Evolutionary conservation across 1,140 invertebrate genomes (phyloP).

Genomic region (Heliconius nattereri): DNA sequence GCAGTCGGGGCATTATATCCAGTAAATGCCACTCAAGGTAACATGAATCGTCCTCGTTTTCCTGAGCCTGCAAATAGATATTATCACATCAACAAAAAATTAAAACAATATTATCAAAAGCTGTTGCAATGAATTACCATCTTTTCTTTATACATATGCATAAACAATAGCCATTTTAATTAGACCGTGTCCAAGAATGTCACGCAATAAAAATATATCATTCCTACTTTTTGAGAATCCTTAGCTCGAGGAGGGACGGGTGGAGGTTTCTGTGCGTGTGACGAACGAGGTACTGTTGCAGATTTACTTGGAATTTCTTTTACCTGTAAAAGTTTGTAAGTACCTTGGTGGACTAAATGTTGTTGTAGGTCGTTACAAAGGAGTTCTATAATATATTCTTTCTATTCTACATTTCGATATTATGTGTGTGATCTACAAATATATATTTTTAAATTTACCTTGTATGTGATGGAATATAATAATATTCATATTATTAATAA

Average conservation of each 20-base stretch:
- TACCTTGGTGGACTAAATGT: not conserved
- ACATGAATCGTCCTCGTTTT: constrained; percentile 41
- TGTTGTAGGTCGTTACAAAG: not conserved
- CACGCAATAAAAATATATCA: constrained; percentile 10
- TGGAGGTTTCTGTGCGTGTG: constrained; percentile 60
- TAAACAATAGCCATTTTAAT: constrained; percentile 15
- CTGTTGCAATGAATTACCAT: not conserved
- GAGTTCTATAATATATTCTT: not conserved
- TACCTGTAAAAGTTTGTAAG: constrained; percentile 42
- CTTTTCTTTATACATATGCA: not conserved
- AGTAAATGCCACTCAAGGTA: constrained; percentile 87
- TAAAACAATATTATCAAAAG: constrained; percentile 8
- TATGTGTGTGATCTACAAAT: not conserved
- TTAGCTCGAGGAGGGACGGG: constrained; percentile 65
- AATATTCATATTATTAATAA: not conserved
- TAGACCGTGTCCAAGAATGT: not conserved
- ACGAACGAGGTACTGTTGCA: constrained; percentile 65
- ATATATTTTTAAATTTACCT: no score
- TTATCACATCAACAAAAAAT: not conserved
- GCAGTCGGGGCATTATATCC: constrained; percentile 90
- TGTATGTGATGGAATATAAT: no score
- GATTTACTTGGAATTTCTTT: constrained; percentile 65
- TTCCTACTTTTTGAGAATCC: constrained; percentile 51
- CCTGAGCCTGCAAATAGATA: constrained; percentile 35
- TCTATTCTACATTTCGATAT: not conserved